Conservation (phyloP, 2,888 invertebrate species). For the Calameuta filiformis region DNA sequence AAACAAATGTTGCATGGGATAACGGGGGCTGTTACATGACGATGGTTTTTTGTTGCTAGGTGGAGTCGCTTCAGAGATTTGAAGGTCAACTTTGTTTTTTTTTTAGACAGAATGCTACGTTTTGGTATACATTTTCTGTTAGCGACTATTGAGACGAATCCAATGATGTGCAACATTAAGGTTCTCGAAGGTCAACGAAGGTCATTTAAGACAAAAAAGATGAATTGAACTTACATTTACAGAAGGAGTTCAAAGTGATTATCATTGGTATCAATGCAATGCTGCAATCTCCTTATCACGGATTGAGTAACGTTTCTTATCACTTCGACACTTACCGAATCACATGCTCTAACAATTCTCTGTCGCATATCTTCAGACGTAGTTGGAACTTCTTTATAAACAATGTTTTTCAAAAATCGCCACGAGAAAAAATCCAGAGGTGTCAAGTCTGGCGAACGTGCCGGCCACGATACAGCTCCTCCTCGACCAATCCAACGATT, state of each 20-base stretch:
- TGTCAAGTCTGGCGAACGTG: too few species aligned
- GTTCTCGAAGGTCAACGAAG: constrained; percentile 10
- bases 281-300: constrained; percentile 19
- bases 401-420: too few species aligned
- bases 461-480: constrained; percentile 2
- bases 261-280: constrained; percentile 20
- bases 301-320: constrained; percentile 18
- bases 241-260: constrained; percentile 9
- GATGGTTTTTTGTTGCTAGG: too few species aligned
- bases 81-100: constrained; percentile 22
- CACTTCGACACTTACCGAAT: constrained; percentile 16
- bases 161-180: constrained; percentile 11
- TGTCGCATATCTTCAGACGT: constrained; percentile 1
- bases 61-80: constrained; percentile 18
- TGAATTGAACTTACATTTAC: background rate
- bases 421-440: too few species aligned
- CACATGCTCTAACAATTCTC: constrained; percentile 20
- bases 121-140: constrained; percentile 22
- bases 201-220: background rate
- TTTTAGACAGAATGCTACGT: constrained; percentile 21
- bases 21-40: too few species aligned
- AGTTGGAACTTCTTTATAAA: too few species aligned
- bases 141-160: constrained; percentile 19
- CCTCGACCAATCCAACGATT: constrained; percentile 12
- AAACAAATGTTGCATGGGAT: too few species aligned